Evolutionary conservation across 92 coral and sea anemone species (phyloP), one percentile per base, ranked within the genome.

Genomic region (Parazoanthus darwini): DNA sequence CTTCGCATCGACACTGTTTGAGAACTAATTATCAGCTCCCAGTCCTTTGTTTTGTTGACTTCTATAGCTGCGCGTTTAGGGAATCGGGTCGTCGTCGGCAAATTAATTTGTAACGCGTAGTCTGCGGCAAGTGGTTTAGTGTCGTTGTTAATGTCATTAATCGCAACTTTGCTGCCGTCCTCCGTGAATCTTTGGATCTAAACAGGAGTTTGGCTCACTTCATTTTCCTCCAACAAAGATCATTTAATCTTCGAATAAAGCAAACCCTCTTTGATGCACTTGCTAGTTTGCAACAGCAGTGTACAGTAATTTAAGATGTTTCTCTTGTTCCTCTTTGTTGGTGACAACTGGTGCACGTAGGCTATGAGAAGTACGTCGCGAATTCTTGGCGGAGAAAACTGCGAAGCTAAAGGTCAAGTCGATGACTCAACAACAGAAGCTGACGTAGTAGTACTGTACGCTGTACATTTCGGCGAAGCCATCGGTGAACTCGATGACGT

Each of bases 291-390:
- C 77, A 90, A 85, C 42, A 87, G n/a, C 43, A 90, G 78, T 59
- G 90, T 90, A 44, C 90, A 86, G 79, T 86, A 90, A 75, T 90
- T 77, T 81, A 90, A 46, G 65, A 90, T 90, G 82, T 90, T 72
- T 66, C 85, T 70, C 54, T 86, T 79, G 86, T 90, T 90, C 65
- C 79, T 78, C 76, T 72, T 90, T 39, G 86, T 29, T 9, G 89
- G 85, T 43, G 89, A 89, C 79, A 90, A 75, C 71, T 74, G 86
- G 73, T 90, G 92, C 35, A 89, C 89, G 89, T 89, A 89, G 79
- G 85, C 82, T 77, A 89, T 89, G 66, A 82, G 84, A 70, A 46
- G 48, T 36, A 35, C 78, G 38, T 74, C 78, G 78, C 43, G 38
- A 42, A 33, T 74, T 74, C 38, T 74, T 46, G 78, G 78, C 44